Base-by-base conservation (phyloP, 1,140 invertebrate species). In the Choristoneura fumiferana region DNA sequence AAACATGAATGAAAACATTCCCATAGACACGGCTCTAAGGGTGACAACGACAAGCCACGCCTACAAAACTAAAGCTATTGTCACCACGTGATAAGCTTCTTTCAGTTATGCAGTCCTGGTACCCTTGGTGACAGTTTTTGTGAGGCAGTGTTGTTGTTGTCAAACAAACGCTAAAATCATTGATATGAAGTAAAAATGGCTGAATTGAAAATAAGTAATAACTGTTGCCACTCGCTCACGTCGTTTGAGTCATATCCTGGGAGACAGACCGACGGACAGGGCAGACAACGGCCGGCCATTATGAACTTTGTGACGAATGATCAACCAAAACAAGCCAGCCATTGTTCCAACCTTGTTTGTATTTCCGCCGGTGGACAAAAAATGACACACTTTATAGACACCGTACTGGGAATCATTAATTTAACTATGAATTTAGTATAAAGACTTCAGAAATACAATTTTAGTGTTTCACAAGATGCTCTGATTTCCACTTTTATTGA, bases 311-410 rank as follows among this genome's bases (percentile, higher is more conserved):
- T 73, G 71, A 71, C 65, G 65, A 71, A 64, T 65, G 57, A 65
- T 65, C 62, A 61, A 62, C 71, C 69, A 73, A 76, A 81, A 79
- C 69, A 78, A 78, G 73, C 56, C 65, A 57, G 35, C 74, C 79
- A 85, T 85, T 85, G 82, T 85, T 76, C 66, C 57, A 62, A 38
- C 72, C 72, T 55, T 76, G 64, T 81, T 64, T 74, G 78, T 68
- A 78, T 76, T 82, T 83, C 80, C 82, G 77, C 54, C 65, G 67
- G 66, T 63, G 61, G 53, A 70, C 59, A 69, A 78, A 79, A 81
- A 78, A 65, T 71, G 33, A 71, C 63, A 74, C 62, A 70, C 49
- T 71, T 69, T 62, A 34, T 13, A 36, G 22, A 29, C 29, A 22
- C 53, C 35, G 34, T 54, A 54, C 33, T 54, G 9, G 43, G 43